Conservation (phyloP, 2,888 invertebrate genomes). For the Selenia dentaria region DNA sequence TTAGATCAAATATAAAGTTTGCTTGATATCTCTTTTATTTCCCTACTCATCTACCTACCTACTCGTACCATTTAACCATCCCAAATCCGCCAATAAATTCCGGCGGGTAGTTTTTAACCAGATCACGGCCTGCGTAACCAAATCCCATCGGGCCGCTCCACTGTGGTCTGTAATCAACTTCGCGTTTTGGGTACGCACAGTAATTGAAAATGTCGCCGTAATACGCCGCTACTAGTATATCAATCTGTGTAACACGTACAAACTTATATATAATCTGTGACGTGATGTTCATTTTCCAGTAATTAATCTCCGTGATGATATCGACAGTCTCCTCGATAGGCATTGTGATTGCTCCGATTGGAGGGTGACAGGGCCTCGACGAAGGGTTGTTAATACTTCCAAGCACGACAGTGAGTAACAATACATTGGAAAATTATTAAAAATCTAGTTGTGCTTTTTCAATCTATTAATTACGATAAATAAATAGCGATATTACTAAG, state of each 20-base stretch:
- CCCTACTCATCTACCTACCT: too few relatives aligned
- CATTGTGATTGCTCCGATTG: conserved; percentile 19
- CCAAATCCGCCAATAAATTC: conserved; percentile 5
- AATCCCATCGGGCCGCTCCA: conserved; percentile 25
- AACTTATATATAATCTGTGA: background rate
- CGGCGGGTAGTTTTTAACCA: conserved; percentile 16
- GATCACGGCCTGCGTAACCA: conserved; percentile 16
- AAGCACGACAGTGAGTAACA: background rate
- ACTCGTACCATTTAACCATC: conserved; percentile 2
- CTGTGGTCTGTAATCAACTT: conserved; percentile 34
- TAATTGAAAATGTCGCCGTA: conserved; percentile 76
- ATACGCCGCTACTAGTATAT: background rate
- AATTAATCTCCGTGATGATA: conserved; percentile 82
- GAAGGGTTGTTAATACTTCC: background rate
- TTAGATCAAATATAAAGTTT: too few relatives aligned
- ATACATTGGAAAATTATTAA: too few relatives aligned
- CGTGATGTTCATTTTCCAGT: conserved; percentile 79
- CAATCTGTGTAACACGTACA: conserved; percentile 9
- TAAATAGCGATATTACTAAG: too few relatives aligned
- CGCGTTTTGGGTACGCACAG: conserved; percentile 49
- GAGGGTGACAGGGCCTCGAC: conserved; percentile 13
- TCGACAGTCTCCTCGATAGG: conserved; percentile 37
- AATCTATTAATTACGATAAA: too few relatives aligned
- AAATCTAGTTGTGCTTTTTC: too few relatives aligned
- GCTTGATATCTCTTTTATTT: too few relatives aligned